A percentile compares a stretch with the other conserved stretches of the same genome.
Conservation (phyloP, 1,140 invertebrate genomes). For the Eriocheir sinensis region DNA sequence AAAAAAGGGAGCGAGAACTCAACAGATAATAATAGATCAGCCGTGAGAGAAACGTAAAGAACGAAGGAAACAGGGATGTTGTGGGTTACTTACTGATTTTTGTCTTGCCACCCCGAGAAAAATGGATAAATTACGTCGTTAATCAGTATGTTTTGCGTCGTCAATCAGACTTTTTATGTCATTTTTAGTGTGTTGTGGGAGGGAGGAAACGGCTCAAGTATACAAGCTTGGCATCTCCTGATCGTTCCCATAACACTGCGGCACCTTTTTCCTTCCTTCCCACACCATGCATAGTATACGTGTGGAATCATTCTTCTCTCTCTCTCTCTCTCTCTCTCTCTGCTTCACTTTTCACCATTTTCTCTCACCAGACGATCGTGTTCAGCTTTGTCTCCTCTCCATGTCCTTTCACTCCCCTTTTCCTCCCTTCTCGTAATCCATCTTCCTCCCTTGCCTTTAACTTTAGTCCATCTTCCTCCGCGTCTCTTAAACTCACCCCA, state of each 20-base stretch:
- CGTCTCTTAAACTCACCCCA: conserved; percentile 26
- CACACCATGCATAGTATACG: too few species aligned
- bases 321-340: conserved; percentile 59
- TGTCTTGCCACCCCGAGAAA: neutral
- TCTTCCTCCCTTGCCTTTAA: neutral
- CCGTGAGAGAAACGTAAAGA: neutral
- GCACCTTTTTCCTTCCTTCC: too few species aligned
- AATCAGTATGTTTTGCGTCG: conserved; percentile 1
- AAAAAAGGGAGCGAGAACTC: neutral
- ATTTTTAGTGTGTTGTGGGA: neutral
- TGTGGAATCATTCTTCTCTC: conserved; percentile 15
- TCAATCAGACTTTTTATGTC: neutral
- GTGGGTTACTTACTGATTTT: conserved; percentile 24
- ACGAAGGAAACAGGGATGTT: neutral
- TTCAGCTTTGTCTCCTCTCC: neutral
- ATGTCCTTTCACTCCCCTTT: neutral
- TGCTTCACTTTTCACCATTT: neutral
- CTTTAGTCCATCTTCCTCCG: conserved; percentile 29
- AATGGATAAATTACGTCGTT: conserved; percentile 26
- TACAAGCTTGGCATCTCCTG: too few species aligned
- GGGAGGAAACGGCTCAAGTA: too few species aligned
- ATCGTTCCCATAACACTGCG: too few species aligned
- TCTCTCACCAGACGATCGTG: neutral
- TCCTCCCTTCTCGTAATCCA: neutral
- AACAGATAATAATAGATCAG: neutral